phyloP scores from a whole-genome alignment of 2,113 vertebrate genomes.

The Antechinus flavipes region DNA sequence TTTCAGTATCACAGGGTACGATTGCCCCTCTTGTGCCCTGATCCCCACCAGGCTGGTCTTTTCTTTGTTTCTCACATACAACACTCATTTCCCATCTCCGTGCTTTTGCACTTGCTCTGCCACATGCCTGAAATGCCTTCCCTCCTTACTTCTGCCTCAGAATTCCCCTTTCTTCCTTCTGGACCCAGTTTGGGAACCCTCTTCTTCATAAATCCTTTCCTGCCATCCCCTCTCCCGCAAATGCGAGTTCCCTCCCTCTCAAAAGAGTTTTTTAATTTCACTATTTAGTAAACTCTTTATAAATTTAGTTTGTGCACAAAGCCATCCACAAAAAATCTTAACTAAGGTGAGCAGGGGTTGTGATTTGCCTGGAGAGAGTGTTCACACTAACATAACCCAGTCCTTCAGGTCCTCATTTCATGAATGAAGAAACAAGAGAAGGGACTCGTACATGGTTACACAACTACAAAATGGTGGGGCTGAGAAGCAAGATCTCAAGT shows the following conservation, averaged over 20 bases:
- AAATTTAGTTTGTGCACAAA: neutral
- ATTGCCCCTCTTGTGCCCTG: neutral
- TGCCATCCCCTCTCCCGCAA: neutral
- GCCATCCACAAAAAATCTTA: neutral
- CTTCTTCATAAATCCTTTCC: neutral
- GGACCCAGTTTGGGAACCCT: neutral
- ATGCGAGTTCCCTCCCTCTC: neutral
- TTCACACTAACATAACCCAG: neutral
- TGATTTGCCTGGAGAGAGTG: neutral
- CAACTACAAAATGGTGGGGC: neutral
- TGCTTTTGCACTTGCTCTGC: neutral
- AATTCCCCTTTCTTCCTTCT: neutral
- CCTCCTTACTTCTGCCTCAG: neutral
- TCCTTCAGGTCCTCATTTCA: neutral
- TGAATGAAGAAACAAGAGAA: constrained; percentile 31
- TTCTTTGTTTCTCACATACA: neutral
- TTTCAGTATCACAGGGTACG: neutral
- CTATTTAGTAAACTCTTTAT: neutral
- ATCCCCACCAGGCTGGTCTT: neutral
- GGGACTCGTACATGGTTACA: constrained; percentile 55
- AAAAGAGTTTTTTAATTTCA: neutral
- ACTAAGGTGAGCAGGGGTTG: neutral
- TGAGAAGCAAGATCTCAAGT: neutral
- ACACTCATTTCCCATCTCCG: neutral
- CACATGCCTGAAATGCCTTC: neutral